Percentiles rank a stretch among this genome's conserved stretches.
Evolutionary conservation across 2,113 vertebrate genomes (phyloP).

Genomic region (Willisornis vidua): DNA sequence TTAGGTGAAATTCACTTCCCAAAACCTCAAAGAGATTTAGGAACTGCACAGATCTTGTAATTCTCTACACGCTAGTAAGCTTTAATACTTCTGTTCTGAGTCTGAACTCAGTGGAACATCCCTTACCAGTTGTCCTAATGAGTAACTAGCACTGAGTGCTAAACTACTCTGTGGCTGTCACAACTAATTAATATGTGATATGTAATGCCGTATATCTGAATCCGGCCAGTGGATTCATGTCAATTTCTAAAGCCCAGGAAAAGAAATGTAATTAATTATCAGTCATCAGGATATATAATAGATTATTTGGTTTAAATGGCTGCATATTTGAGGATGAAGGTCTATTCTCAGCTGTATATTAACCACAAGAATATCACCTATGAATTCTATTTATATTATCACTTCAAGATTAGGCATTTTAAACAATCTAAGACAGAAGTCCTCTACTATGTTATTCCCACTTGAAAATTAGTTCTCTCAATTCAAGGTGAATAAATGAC

Average conservation of each 20-base stretch:
- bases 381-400: not conserved
- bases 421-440: not conserved
- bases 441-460: not conserved
- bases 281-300: not conserved
- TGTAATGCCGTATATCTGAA: not conserved
- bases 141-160: not conserved
- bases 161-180: not conserved
- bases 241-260: not conserved
- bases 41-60: not conserved
- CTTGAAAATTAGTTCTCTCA: not conserved
- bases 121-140: not conserved
- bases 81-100: not conserved
- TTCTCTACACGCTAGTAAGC: not conserved
- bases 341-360: not conserved
- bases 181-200: not conserved
- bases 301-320: not conserved
- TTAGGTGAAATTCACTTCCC: slow-evolving; percentile 29
- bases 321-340: not conserved
- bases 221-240: not conserved
- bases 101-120: not conserved
- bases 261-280: not conserved
- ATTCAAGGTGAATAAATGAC: not conserved
- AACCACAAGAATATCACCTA: not conserved
- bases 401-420: not conserved
- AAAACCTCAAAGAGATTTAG: slow-evolving; percentile 49